Percentiles rank a stretch among this genome's conserved stretches.
Conservation (phyloP, 2,888 invertebrate species). For the Cryptocheilus praepositus region DNA sequence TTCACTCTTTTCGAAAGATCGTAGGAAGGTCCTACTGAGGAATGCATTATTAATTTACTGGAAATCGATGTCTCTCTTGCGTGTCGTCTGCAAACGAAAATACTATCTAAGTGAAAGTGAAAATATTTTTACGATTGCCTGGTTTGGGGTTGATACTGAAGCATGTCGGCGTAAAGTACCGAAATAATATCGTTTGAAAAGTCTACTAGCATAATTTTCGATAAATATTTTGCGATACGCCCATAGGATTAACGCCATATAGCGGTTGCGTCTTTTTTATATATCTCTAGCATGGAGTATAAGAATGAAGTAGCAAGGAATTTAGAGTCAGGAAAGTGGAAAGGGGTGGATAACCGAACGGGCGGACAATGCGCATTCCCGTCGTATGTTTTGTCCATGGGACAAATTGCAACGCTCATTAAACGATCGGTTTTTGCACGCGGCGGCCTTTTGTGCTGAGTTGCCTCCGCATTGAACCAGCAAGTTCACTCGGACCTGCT, state of each 20-base stretch:
- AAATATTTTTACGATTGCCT: no score
- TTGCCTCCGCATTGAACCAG: slow-evolving; percentile 27
- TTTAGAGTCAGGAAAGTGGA: slow-evolving; percentile 18
- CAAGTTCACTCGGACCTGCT: slow-evolving; percentile 14
- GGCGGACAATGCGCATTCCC: slow-evolving; percentile 71
- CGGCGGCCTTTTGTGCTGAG: slow-evolving; percentile 48
- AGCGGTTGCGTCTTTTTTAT: background rate
- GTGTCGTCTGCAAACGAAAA: slow-evolving; percentile 49
- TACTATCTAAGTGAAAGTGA: slow-evolving; percentile 40
- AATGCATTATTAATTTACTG: slow-evolving; percentile 41
- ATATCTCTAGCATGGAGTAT: background rate
- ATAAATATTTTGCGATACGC: no score
- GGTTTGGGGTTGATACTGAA: no score
- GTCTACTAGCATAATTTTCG: no score
- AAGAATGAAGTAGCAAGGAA: slow-evolving; percentile 2
- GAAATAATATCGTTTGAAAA: no score
- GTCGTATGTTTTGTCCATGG: slow-evolving; percentile 67
- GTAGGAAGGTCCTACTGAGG: slow-evolving; percentile 11
- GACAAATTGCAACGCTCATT: slow-evolving; percentile 73
- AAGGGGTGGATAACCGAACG: slow-evolving; percentile 48
- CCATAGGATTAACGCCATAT: no score
- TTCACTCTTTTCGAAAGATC: slow-evolving; percentile 54
- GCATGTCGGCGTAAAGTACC: no score
- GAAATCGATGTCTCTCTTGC: slow-evolving; percentile 55
- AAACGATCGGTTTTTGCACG: slow-evolving; percentile 67